Evolutionary conservation across 1,140 invertebrate species (phyloP), one percentile per base, ranked within the genome.

Genomic region (Harpegnathos saltator): DNA sequence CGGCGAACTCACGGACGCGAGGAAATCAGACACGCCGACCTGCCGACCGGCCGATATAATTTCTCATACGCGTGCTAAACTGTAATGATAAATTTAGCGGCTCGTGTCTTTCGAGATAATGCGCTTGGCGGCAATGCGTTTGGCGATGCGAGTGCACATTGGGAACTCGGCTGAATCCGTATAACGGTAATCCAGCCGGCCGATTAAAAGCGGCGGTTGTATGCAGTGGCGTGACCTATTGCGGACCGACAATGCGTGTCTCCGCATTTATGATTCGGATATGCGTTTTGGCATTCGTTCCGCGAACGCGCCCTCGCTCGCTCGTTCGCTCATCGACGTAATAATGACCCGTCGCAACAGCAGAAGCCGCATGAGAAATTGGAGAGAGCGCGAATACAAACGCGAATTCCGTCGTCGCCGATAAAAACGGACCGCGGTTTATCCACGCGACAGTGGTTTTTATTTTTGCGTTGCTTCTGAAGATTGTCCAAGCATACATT

Each of bases 191-290:
- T 82, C 69, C 56, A 22, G 19, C 29, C 56, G 56, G 44, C 12
- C 78, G 56, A 86, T 86, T 86, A 86, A 86, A 86, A 80, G 24
- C 68, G 17, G 22, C 44, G 66, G 66, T 72, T 78, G 68, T 72
- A 78, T 69, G 33, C 68, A 68, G 26, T 59, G 59, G 63, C 48
- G 77, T 69, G 77, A 81, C 69, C 69, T 58, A 75, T 85, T 78
- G 63, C 83, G 65, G 56, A 72, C 58, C 77, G 56, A 68, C 78
- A 77, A 83, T 83, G 68, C 86, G 84, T 85, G 86, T 77, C 66
- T n/a, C 50, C 33, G 80, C 80, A 85, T 87, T 85, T 85, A 87
- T 87, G 78, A 85, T 80, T 74, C 22, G 58, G 22, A 52, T 56
- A 62, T 81, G 58, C 80, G 73, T 85, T n/a, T 78, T 65, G 82